A percentile compares a stretch with the other conserved stretches of the same genome.
Evolutionary conservation across 2,888 invertebrate species (phyloP).

Genomic region (Thecocarcelia acutangulata): DNA sequence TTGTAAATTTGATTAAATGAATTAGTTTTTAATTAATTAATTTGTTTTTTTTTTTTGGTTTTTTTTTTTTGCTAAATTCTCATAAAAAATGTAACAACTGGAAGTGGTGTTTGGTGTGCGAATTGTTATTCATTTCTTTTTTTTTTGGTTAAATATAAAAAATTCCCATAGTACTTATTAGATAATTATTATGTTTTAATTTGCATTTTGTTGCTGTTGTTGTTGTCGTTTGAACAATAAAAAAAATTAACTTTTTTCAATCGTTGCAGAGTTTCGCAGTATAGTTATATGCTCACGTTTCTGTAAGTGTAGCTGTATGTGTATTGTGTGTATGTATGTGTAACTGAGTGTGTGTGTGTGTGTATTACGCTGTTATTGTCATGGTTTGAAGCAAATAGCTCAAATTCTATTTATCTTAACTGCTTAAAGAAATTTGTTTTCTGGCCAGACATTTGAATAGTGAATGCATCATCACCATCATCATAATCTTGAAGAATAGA

Average conservation of each 20-base stretch:
- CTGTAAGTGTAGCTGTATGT: background rate
- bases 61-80: slow-evolving; percentile 51
- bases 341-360: slow-evolving; percentile 30
- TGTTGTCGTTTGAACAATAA: slow-evolving; percentile 44
- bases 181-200: slow-evolving; percentile 52
- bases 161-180: slow-evolving; percentile 66
- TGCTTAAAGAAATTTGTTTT: background rate
- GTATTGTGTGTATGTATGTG: slow-evolving; percentile 35
- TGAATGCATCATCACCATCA: background rate
- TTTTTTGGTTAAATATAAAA: slow-evolving; percentile 47
- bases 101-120: slow-evolving; percentile 79
- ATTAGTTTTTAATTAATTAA: slow-evolving; percentile 39
- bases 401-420: slow-evolving; percentile 21
- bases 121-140: slow-evolving; percentile 74
- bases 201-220: slow-evolving; percentile 29
- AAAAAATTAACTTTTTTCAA: slow-evolving; percentile 48
- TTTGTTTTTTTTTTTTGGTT: slow-evolving; percentile 55
- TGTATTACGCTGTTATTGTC: slow-evolving; percentile 61
- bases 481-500: background rate
- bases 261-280: slow-evolving; percentile 63
- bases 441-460: slow-evolving; percentile 4
- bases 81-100: slow-evolving; percentile 72
- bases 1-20: slow-evolving; percentile 63
- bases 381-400: slow-evolving; percentile 42
- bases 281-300: slow-evolving; percentile 31